These are phyloP conservation scores for Catocala sponsa DNA, from an alignment of 2,888 invertebrate species.

Conservation along the genomic window DNA sequence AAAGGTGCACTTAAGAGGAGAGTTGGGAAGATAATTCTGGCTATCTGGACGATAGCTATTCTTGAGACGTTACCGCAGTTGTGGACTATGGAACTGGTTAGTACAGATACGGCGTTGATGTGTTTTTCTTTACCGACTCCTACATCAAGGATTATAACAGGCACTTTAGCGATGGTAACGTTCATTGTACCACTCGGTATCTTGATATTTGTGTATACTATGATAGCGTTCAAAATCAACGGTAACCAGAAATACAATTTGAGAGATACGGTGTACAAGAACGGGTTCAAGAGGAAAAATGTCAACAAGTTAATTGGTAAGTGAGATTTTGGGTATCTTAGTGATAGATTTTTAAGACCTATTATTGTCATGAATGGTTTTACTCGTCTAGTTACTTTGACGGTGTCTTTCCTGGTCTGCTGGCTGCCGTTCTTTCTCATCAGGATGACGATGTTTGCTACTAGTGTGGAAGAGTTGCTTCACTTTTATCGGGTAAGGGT, in stretches of 20 bases:
- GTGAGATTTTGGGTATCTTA: slow-evolving; percentile 16
- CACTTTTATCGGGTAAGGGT: slow-evolving; percentile 58
- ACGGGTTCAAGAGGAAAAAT: slow-evolving; percentile 49
- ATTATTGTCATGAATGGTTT: slow-evolving; percentile 7
- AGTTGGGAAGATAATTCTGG: slow-evolving; percentile 43
- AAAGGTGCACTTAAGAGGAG: slow-evolving; percentile 38
- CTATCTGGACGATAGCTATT: slow-evolving; percentile 53
- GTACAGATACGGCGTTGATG: slow-evolving; percentile 34
- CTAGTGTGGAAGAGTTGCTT: slow-evolving; percentile 54
- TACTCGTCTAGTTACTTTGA: slow-evolving; percentile 74
- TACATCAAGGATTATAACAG: slow-evolving; percentile 36
- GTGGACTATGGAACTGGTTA: slow-evolving; percentile 45
- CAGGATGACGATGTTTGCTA: slow-evolving; percentile 61
- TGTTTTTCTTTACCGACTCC: slow-evolving; percentile 41
- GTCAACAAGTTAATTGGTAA: slow-evolving; percentile 58
- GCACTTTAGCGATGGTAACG: slow-evolving; percentile 38
- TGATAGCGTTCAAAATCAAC: slow-evolving; percentile 55
- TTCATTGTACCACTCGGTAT: slow-evolving; percentile 53
- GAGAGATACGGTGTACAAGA: slow-evolving; percentile 45
- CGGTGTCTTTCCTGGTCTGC: slow-evolving; percentile 77
- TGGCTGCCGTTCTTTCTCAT: slow-evolving; percentile 76
- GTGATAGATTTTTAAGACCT: not conserved
- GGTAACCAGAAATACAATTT: slow-evolving; percentile 35
- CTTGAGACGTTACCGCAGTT: slow-evolving; percentile 47
- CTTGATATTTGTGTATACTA: slow-evolving; percentile 51